Base-by-base conservation (phyloP, 2,888 invertebrate genomes). In the Pristionchus mayeri region DNA sequence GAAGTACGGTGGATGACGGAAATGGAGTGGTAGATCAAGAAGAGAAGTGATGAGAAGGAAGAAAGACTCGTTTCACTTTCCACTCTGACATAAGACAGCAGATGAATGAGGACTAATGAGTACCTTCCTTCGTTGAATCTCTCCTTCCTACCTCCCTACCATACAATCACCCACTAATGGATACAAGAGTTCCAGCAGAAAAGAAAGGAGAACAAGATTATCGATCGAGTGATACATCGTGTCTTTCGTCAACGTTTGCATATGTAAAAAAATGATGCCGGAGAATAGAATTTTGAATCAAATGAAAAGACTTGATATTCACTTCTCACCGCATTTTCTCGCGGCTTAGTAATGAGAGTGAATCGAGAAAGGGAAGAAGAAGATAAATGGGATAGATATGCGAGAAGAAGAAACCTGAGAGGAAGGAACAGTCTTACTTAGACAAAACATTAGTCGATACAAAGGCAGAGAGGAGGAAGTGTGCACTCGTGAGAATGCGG, bases 111-210 rank as follows among this genome's bases (percentile, higher is more conserved):
- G 11, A 30, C 34, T 63, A 63, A 63, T 63, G 60, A 63, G 60
- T 9, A 63, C 60, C 34, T 54, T 54, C 54, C n/a, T n/a, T n/a
- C n/a, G n/a, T n/a, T n/a, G n/a, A n/a, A 21, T 21, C n/a, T 54
- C 21, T 63, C 60, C 27, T 30, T 63, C 16, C 60, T 63, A 16
- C 60, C 34, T 63, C 30, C n/a, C 60, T 63, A 63, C 60, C 60
- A 63, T 63, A 63, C 60, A 63, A 63, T 63, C 60, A 63, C 60
- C 7, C 24, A 30, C 60, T 63, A 63, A 63, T 63, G 60, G 27
- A 63, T 63, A n/a, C 34, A 27, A 63, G 9, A 63, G 60, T 63
- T 63, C 60, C 60, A 63, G 18, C 30, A 3, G 34, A 30, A 30
- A 63, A 34, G 18, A 34, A 34, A 30, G 27, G 21, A 63, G 60